These are phyloP conservation scores for Palloptera scutellata DNA, from an alignment of 2,888 invertebrate species.

Conservation along the genomic window DNA sequence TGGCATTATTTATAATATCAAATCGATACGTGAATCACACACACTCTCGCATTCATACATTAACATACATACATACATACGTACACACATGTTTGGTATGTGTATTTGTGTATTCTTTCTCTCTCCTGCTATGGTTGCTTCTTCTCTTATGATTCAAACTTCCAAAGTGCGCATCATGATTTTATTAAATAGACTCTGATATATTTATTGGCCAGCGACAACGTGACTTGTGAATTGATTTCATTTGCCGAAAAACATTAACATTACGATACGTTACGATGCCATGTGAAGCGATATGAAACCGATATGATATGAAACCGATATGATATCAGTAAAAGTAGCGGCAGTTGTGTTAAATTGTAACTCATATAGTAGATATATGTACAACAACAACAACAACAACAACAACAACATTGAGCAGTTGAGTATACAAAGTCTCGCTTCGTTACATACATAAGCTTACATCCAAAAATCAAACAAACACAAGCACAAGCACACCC, in stretches of 20 bases:
- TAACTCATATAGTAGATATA: background rate
- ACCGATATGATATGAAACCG: background rate
- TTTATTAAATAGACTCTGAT: constrained; percentile 63
- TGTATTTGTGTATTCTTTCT: constrained; percentile 13
- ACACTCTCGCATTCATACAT: background rate
- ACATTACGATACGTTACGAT: constrained; percentile 2
- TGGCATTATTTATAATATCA: constrained; percentile 43
- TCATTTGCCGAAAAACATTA: constrained; percentile 50
- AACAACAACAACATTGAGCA: background rate
- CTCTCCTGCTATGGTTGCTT: constrained; percentile 28
- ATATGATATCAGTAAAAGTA: background rate
- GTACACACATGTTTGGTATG: background rate
- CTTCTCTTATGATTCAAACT: constrained; percentile 30
- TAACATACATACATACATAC: background rate
- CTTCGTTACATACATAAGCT: constrained; percentile 1
- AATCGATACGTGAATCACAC: constrained; percentile 30
- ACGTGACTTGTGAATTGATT: constrained; percentile 63
- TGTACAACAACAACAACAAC: background rate
- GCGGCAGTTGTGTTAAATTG: constrained; percentile 16
- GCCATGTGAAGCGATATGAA: background rate
- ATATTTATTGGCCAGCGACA: constrained; percentile 62
- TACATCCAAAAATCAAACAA: constrained; percentile 10
- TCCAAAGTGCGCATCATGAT: constrained; percentile 61
- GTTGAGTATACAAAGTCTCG: background rate
- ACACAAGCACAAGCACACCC: constrained; percentile 8